Evolutionary conservation across 2,888 invertebrate genomes (phyloP).

Genomic region (Nomada fabriciana): DNA sequence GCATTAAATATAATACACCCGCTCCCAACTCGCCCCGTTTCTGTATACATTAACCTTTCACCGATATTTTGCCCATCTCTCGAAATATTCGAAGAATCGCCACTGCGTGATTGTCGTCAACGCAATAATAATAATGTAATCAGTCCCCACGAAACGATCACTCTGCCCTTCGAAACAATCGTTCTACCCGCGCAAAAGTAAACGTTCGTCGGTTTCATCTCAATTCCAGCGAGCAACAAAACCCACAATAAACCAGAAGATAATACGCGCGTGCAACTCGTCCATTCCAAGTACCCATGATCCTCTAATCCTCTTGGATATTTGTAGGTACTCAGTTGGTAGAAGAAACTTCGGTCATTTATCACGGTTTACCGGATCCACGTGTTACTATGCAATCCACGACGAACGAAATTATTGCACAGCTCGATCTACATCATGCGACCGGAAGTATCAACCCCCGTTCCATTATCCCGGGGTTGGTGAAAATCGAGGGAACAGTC

Average conservation of each 20-base stretch:
- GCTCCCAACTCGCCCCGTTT: not conserved
- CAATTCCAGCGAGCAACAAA: not conserved
- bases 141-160: not conserved
- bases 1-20: not conserved
- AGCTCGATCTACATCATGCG: slow-evolving; percentile 33
- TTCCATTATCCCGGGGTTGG: slow-evolving; percentile 32
- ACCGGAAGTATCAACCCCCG: slow-evolving; percentile 34
- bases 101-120: not conserved
- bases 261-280: not conserved
- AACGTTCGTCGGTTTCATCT: not conserved
- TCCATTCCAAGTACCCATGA: not conserved
- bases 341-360: slow-evolving; percentile 34
- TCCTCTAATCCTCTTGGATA: slow-evolving; percentile 37
- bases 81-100: not conserved
- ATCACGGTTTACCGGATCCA: slow-evolving; percentile 25
- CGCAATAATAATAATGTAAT: not conserved
- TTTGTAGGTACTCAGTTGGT: slow-evolving; percentile 22
- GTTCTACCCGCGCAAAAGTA: not conserved
- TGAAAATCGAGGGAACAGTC: slow-evolving; percentile 24
- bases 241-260: not conserved
- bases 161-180: too few species aligned
- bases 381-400: slow-evolving; percentile 32
- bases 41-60: not conserved
- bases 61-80: slow-evolving; percentile 1
- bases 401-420: slow-evolving; percentile 49